Evolutionary conservation across 2,888 invertebrate species (phyloP).

Genomic region (Apamea epomidion): DNA sequence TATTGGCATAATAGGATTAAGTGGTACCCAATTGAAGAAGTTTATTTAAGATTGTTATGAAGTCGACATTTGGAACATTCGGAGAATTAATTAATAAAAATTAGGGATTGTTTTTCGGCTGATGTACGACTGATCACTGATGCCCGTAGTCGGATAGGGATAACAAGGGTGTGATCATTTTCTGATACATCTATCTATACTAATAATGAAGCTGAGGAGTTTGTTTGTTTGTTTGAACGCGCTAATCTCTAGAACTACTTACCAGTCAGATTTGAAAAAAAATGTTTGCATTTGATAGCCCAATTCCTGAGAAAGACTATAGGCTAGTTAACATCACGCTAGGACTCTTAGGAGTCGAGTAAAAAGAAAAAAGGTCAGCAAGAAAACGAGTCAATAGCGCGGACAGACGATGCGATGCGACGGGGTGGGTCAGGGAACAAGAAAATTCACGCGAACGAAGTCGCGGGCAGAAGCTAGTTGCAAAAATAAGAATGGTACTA

Average conservation of each 20-base stretch:
- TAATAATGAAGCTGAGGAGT: not conserved
- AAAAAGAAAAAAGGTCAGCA: not conserved
- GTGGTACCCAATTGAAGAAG: constrained; percentile 74
- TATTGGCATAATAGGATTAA: constrained; percentile 74
- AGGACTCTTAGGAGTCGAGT: no score
- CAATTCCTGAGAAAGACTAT: not conserved
- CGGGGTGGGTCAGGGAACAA: not conserved
- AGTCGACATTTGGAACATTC: constrained; percentile 29
- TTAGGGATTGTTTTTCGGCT: constrained; percentile 11
- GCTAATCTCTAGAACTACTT: not conserved
- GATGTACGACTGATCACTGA: constrained; percentile 9
- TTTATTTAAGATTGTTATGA: constrained; percentile 65
- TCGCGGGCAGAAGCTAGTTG: not conserved
- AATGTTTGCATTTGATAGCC: not conserved
- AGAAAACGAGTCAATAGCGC: not conserved
- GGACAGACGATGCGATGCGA: not conserved
- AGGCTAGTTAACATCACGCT: no score
- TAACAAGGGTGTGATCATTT: constrained; percentile 15
- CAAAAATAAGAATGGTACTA: not conserved
- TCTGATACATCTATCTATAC: not conserved
- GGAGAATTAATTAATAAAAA: constrained; percentile 35
- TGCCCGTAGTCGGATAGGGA: not conserved
- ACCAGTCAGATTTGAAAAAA: not conserved
- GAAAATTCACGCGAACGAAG: not conserved
- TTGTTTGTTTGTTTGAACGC: not conserved